Conservation (phyloP, 2,797 vertebrate genomes). For the Liasis olivaceus region DNA sequence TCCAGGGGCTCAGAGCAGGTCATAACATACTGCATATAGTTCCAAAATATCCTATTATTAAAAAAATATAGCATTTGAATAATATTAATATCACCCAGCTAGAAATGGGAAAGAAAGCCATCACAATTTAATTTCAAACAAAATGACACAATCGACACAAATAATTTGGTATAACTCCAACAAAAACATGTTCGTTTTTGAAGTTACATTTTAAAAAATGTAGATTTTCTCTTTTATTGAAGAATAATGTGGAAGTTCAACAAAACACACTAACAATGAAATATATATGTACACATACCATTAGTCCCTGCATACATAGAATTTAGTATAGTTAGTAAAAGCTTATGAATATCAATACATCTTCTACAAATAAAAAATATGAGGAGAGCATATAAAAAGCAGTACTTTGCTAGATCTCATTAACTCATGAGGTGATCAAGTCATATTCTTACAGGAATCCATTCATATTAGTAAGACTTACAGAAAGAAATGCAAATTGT, state of each 20-base stretch:
- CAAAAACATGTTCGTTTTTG: too few relatives aligned
- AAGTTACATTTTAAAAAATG: too few relatives aligned
- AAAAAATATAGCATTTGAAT: not conserved
- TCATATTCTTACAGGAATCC: not conserved
- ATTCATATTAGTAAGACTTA: not conserved
- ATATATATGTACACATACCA: too few relatives aligned
- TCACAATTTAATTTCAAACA: not conserved
- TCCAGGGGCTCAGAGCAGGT: conserved; percentile 1
- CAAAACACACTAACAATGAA: too few relatives aligned
- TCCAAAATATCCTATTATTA: conserved; percentile 6
- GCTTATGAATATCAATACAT: conserved; percentile 37
- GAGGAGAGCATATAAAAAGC: conserved; percentile 56
- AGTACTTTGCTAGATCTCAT: conserved; percentile 53
- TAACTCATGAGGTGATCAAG: conserved; percentile 42
- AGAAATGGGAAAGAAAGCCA: not conserved
- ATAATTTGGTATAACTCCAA: not conserved
- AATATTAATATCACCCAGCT: not conserved
- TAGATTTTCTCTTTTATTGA: too few relatives aligned
- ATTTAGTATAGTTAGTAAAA: not conserved
- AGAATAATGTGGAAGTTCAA: too few relatives aligned
- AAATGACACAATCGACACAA: not conserved
- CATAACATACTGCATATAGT: not conserved
- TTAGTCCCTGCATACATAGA: not conserved
- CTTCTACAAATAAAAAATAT: conserved; percentile 37
- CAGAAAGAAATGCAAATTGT: not conserved